Base-by-base conservation (phyloP, 1,140 invertebrate genomes). In the Magallana ariakensis region DNA sequence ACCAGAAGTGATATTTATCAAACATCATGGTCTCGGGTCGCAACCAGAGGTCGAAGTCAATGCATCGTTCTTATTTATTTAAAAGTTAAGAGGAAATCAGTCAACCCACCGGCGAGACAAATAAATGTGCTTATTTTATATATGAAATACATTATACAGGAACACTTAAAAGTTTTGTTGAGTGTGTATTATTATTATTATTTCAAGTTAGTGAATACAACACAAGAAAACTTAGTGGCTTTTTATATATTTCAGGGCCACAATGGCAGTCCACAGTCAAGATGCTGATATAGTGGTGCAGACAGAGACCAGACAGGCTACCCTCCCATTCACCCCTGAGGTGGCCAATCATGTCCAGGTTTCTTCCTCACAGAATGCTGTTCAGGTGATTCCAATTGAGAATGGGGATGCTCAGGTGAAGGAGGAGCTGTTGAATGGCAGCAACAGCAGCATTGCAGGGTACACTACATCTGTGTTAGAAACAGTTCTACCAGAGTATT, bases 281-380 rank as follows among this genome's bases (percentile, higher is more conserved):
- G 88, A 85, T 16, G 57, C 56, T 11, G 66, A 85, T 33, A 56
- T 85, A 26, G 60, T 58, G 33, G 33, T 80, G 58, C 84, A 82
- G 3, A 46, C 81, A 66, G 88, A 89, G 16, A 83, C 84, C 0
- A 80, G 85, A 22, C 89, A 91, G 84, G 19, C 33, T 26, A 90
- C 88, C 7, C 66, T 90, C n/a, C 91, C 92, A 15, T 91, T 92
- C 66, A 90, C 84, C 19, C 26, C 89, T 33, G 92, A 91, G 15
- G 22, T 87, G 10, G 87, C 87, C 54, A 57, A 62, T 53, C 84
- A 86, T 56, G 80, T 86, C 16, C 85, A 88, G 8, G 91, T 92
- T 13, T 88, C 89, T 46, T 92, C 91, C 83, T 92, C 93, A 13
- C 87, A 91, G 70, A 85, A 86, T 54, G 81, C 80, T 60, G 70